A percentile compares a stretch with the other conserved stretches of the same genome.
These are phyloP conservation scores for Amblyornis subalaris DNA, from an alignment of 2,113 vertebrate species.

Conservation along the genomic window DNA sequence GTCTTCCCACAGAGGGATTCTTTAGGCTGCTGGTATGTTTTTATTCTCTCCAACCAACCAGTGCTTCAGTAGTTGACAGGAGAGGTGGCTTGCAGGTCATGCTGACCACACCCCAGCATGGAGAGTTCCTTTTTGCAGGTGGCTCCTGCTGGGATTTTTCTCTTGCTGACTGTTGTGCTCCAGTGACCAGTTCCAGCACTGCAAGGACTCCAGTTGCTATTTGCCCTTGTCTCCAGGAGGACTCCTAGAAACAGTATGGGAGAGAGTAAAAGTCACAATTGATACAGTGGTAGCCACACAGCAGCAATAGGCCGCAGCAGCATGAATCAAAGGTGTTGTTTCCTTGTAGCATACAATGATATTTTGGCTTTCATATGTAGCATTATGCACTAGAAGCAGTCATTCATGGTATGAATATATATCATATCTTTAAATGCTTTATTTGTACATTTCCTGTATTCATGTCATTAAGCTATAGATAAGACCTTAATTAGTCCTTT, in stretches of 20 bases:
- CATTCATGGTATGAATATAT: not conserved
- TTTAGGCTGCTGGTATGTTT: not conserved
- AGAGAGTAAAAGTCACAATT: not conserved
- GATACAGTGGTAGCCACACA: not conserved
- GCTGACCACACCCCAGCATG: not conserved
- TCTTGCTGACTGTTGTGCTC: not conserved
- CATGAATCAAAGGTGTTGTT: not conserved
- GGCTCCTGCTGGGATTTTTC: not conserved
- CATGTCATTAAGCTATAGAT: not conserved
- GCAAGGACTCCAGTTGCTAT: not conserved
- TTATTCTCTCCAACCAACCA: not conserved
- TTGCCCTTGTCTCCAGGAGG: not conserved
- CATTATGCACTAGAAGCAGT: not conserved
- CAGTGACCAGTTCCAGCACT: not conserved
- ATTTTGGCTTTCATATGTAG: not conserved
- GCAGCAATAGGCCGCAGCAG: not conserved
- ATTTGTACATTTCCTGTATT: not conserved
- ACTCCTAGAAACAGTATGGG: not conserved
- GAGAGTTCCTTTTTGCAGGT: not conserved
- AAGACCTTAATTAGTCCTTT: not conserved
- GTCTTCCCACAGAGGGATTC: not conserved
- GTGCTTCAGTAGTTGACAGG: not conserved
- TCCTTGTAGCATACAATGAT: not conserved
- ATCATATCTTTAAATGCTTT: not conserved
- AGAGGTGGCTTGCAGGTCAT: not conserved